Base-by-base conservation (phyloP, 2,113 vertebrate genomes). In the Tyto alba region DNA sequence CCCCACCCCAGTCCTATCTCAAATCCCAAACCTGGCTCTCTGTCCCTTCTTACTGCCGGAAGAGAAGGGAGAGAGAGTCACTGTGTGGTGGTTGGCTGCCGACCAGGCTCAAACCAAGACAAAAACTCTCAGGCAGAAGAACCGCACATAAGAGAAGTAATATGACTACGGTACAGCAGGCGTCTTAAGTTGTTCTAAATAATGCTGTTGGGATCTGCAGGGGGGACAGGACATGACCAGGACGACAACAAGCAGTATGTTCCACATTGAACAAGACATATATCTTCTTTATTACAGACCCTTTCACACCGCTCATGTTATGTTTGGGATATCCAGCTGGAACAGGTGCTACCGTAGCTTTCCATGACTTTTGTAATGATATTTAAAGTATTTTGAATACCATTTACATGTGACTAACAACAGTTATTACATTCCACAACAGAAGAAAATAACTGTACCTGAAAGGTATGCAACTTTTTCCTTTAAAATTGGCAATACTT, bases 381-480 rank as follows among this genome's bases (percentile, higher is more conserved):
- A 76, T 18, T 57, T 62, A 1, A 57, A 60, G 18, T 77, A 66
- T 29, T 78, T 47, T 30, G 72, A 83, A 56, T 68, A 52, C 2
- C 13, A 20, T 41, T 60, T 25, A 62, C 4, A 29, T 19, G 10
- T 18, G 26, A 60, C 8, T 75, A 56, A 34, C 29, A 56, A 87
- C 5, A 72, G 9, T 2, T 57, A 64, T 6, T 6, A 6, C 19
- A 38, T 83, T 86, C 22, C 36, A 45, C 25, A 59, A 75, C 5
- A 82, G 7, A 88, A 77, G 13, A 93, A 91, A 43, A 79, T 38
- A 71, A 88, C 97, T 59, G 94, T 98, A 99, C 99, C 99, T 98
- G 99, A 99, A 97, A 99, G 98, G 93, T 99, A 99, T 71, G 99
- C 99, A 75, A 99, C 99, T 97, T 99, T 99, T 96, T 99, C 99